Base-by-base conservation (phyloP, 2,113 vertebrate genomes). In the Ptilorrhoa leucosticta region DNA sequence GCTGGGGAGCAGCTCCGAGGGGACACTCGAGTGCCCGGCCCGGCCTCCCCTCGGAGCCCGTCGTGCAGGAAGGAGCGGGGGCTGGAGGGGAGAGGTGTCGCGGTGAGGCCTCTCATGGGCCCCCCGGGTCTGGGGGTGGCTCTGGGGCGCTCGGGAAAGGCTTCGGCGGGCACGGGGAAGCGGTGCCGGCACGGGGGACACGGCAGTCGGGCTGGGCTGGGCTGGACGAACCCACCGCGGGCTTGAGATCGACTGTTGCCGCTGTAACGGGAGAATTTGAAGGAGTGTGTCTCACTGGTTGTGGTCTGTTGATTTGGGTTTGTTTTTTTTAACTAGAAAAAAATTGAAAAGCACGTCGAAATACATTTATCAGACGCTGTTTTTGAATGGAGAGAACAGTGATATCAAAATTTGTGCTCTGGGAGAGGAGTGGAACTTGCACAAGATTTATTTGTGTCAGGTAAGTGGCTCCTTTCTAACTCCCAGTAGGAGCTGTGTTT, bases 371-470 rank as follows among this genome's bases (percentile, higher is more conserved):
- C 99, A 99, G 96, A 99, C 99, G 1, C 98, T 99, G 70, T 99
- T 99, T 96, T 89, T 99, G 88, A 99, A 99, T 54, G 99, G 99
- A 16, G 99, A 99, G 97, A 99, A 99, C 97, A 99, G 99, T 27
- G 99, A 99, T 72, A 98, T 99, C 96, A 98, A 99, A 35, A 99
- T 99, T 44, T 99, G 99, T 92, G 99, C 99, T 20, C 98, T 99
- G 94, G 99, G 99, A 82, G 98, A 99, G 96, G 99, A 99, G 70
- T 99, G 99, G 99, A 99, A 98, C 93, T 98, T 99, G 90, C 99
- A 99, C 94, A 99, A 99, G 97, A 98, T 99, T 17, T 99, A 99
- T 92, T 97, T 99, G 87, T 99, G 99, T 77, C 99, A 99, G 99
- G 99, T 99, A 97, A 96, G 97, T 66, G 19, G 3, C 21, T 45